Evolutionary conservation across 1,140 invertebrate species (phyloP).

Genomic region (Drosophila carrolli): DNA sequence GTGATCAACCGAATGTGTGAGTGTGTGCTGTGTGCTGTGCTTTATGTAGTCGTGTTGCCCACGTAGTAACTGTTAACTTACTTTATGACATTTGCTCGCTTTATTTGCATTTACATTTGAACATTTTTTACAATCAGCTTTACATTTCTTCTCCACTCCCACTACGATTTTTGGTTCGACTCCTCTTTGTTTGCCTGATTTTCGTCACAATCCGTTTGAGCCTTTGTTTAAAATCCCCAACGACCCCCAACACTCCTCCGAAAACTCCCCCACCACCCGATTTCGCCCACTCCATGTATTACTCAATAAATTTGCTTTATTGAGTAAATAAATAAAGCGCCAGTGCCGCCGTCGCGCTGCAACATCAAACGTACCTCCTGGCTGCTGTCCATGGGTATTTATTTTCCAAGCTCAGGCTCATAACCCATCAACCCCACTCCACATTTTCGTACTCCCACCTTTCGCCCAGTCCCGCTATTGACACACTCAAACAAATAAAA

Average conservation of each 20-base stretch:
- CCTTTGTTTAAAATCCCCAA: constrained; percentile 38
- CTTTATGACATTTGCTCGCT: constrained; percentile 78
- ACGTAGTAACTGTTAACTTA: constrained; percentile 56
- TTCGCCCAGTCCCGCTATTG: constrained; percentile 17
- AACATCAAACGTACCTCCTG: constrained; percentile 52
- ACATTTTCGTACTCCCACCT: not conserved
- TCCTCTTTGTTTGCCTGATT: constrained; percentile 22
- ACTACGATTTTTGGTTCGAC: not conserved
- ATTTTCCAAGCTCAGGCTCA: constrained; percentile 18
- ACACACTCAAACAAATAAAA: constrained; percentile 20
- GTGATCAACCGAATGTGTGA: not conserved
- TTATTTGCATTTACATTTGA: constrained; percentile 76
- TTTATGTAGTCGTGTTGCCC: constrained; percentile 58
- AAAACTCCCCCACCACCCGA: not conserved
- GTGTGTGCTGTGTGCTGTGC: constrained; percentile 29
- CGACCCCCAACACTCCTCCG: not conserved
- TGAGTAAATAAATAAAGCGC: constrained; percentile 79
- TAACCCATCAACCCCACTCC: not conserved
- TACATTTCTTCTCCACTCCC: constrained; percentile 3
- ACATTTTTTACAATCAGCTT: constrained; percentile 50
- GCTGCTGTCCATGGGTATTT: constrained; percentile 42
- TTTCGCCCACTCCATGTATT: constrained; percentile 40
- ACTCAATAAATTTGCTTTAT: constrained; percentile 82
- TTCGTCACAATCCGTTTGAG: constrained; percentile 45
- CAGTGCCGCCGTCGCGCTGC: constrained; percentile 35